Evolutionary conservation across 35 echinoderm and acorn worm genomes (phyloP).

Genomic region (Anneissia japonica): DNA sequence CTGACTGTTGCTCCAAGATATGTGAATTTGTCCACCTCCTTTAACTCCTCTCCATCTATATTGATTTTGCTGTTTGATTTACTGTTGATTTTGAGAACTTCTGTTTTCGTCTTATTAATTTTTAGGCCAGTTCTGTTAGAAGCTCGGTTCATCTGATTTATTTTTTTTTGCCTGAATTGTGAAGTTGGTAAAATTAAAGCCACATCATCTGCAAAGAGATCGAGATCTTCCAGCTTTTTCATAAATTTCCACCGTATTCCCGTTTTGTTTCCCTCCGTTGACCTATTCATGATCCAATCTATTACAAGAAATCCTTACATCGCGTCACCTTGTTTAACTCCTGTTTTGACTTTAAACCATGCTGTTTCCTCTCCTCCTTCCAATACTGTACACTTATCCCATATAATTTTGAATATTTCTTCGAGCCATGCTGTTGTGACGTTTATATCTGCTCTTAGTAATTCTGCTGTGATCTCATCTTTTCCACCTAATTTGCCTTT

Average conservation of each 20-base stretch:
- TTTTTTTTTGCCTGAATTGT: background rate
- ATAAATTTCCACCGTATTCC: background rate
- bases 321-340: background rate
- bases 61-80: background rate
- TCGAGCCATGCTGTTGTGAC: background rate
- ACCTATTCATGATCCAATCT: no score
- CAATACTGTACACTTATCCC: no score
- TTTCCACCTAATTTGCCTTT: background rate
- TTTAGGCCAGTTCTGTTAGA: background rate
- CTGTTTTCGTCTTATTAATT: background rate
- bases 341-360: background rate
- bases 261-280: background rate
- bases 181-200: background rate
- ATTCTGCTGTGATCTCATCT: background rate
- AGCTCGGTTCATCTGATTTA: background rate
- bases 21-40: background rate
- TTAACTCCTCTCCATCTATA: background rate
- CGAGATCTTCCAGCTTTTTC: background rate
- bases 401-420: background rate
- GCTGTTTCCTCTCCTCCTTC: background rate
- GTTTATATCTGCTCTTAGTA: background rate
- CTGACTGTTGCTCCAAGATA: background rate
- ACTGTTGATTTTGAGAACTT: background rate
- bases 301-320: no score
- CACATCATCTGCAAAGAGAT: background rate